Percentiles rank a stretch among this genome's conserved stretches.
Evolutionary conservation across 35 echinoderm and acorn worm species (phyloP).

Genomic region (Strongylocentrotus purpuratus): DNA sequence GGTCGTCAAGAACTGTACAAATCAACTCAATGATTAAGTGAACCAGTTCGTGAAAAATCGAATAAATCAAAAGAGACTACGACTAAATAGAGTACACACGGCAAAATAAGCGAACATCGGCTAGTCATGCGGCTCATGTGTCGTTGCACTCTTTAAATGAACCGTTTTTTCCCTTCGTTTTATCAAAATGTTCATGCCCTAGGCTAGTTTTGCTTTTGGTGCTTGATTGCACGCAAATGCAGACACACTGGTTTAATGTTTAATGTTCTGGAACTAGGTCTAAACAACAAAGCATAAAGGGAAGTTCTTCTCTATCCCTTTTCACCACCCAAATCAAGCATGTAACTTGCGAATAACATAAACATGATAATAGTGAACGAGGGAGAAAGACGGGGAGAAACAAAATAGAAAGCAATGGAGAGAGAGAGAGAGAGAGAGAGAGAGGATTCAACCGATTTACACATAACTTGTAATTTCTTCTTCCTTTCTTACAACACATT

Average conservation of each 20-base stretch:
- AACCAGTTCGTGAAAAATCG: neutral
- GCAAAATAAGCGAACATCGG: neutral
- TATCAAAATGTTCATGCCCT: neutral
- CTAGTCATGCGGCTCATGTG: neutral
- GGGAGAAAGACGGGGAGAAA: no score
- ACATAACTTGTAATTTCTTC: no score
- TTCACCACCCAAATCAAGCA: neutral
- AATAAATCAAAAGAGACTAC: neutral
- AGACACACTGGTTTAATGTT: neutral
- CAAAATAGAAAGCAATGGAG: no score
- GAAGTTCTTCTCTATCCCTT: neutral
- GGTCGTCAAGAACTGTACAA: neutral
- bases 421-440: no score
- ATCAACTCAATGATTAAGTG: neutral
- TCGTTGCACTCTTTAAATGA: neutral
- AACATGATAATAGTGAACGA: no score
- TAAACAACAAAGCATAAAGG: neutral
- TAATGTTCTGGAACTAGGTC: slow-evolving; percentile 11
- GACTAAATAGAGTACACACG: neutral
- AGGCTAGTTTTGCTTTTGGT: slow-evolving; percentile 8
- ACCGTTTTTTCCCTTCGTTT: neutral
- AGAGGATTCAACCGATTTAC: no score
- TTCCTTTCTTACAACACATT: no score
- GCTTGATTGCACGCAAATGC: neutral
- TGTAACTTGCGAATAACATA: neutral